phyloP scores from a whole-genome alignment of 2,113 vertebrate genomes.

The Varanus komodoensis region DNA sequence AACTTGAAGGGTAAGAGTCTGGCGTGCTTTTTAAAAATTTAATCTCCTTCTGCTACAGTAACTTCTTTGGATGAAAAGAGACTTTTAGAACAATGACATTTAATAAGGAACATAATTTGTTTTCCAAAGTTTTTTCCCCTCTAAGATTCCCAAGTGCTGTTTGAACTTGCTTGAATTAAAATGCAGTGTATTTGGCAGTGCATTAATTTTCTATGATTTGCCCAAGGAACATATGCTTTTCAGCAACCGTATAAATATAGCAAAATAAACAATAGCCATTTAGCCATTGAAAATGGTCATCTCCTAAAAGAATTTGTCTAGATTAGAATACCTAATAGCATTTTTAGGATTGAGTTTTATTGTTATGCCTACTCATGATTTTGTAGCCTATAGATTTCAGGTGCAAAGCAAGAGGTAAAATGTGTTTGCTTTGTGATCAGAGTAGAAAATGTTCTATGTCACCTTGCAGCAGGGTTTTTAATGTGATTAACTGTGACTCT shows the following conservation, averaged over 20 bases:
- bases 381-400: conserved; percentile 19
- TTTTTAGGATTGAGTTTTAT: neutral
- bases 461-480: neutral
- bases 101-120: conserved; percentile 17
- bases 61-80: neutral
- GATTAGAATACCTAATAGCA: neutral
- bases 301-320: neutral
- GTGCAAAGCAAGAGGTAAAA: neutral
- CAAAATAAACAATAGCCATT: neutral
- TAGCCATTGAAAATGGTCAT: neutral
- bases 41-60: conserved; percentile 3
- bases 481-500: neutral
- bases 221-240: neutral
- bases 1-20: neutral
- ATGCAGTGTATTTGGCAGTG: neutral
- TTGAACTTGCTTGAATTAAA: neutral
- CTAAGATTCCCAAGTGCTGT: neutral
- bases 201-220: neutral
- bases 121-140: neutral
- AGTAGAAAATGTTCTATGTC: neutral
- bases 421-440: conserved; percentile 16
- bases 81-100: neutral
- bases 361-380: neutral
- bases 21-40: neutral
- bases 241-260: neutral